Conservation (phyloP, 1,140 invertebrate genomes). For the Geopemphigus sp. region DNA sequence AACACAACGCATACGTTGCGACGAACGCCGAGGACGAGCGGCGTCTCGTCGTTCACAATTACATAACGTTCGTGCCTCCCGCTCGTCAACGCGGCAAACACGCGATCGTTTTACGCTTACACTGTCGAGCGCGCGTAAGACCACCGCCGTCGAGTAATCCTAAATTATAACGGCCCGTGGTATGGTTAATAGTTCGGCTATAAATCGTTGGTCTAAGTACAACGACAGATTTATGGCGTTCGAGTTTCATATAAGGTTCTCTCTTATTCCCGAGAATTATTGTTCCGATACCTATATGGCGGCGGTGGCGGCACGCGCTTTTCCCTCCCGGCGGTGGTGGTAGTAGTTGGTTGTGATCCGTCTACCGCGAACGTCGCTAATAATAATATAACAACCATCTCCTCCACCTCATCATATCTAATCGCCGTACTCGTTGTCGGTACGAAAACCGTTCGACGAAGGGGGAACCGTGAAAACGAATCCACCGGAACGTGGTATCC, state of each 20-base stretch:
- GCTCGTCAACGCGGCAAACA: not conserved
- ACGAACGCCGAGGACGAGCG: not conserved
- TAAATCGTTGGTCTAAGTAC: slow-evolving; percentile 28
- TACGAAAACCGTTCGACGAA: too few relatives aligned
- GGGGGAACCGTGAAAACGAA: too few relatives aligned
- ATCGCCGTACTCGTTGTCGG: too few relatives aligned
- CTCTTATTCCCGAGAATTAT: slow-evolving; percentile 13
- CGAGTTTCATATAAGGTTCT: slow-evolving; percentile 9
- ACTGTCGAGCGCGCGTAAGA: not conserved
- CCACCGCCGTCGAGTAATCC: slow-evolving; percentile 14
- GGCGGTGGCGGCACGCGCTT: not conserved
- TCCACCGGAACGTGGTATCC: too few relatives aligned
- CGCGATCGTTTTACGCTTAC: not conserved
- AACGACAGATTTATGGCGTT: slow-evolving; percentile 43
- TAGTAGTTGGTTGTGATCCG: not conserved
- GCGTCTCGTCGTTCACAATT: not conserved
- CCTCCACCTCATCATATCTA: too few relatives aligned
- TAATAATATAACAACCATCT: not conserved
- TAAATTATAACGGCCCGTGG: not conserved
- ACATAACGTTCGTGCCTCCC: not conserved
- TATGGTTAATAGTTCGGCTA: slow-evolving; percentile 24
- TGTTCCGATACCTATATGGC: not conserved
- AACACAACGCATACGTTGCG: not conserved
- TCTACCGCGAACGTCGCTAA: not conserved
- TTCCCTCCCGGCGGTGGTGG: not conserved